Percentiles rank a stretch among this genome's conserved stretches.
Evolutionary conservation across 2,113 vertebrate species (phyloP).

Genomic region (Barbus barbus): DNA sequence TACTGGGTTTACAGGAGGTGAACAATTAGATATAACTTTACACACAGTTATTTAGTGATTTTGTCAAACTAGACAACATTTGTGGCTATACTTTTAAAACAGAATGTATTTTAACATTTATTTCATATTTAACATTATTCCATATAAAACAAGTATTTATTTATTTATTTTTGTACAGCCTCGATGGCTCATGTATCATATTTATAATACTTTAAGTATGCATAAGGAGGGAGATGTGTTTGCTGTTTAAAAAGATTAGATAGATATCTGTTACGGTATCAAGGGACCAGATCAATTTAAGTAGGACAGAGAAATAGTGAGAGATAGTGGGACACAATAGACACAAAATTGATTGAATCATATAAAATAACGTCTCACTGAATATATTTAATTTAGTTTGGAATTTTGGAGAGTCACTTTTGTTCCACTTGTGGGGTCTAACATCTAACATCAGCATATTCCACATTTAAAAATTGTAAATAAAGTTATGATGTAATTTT

Average conservation of each 20-base stretch:
- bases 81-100: too few relatives aligned
- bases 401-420: background rate
- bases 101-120: background rate
- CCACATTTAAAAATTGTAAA: background rate
- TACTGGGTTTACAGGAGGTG: too few relatives aligned
- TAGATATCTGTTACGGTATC: background rate
- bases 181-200: background rate
- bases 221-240: background rate
- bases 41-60: background rate
- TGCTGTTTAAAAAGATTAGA: background rate
- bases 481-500: background rate
- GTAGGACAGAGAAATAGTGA: background rate
- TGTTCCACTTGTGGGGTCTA: background rate
- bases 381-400: too few relatives aligned
- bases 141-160: background rate
- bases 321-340: too few relatives aligned
- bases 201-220: too few relatives aligned
- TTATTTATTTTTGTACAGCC: background rate
- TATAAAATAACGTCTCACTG: background rate
- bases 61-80: too few relatives aligned
- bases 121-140: background rate
- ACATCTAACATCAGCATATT: background rate
- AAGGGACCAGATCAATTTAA: background rate
- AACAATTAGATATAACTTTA: background rate
- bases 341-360: too few relatives aligned